A percentile compares a stretch with the other conserved stretches of the same genome.
Evolutionary conservation across 2,888 invertebrate species (phyloP).

Genomic region (Dendrolimus houi): DNA sequence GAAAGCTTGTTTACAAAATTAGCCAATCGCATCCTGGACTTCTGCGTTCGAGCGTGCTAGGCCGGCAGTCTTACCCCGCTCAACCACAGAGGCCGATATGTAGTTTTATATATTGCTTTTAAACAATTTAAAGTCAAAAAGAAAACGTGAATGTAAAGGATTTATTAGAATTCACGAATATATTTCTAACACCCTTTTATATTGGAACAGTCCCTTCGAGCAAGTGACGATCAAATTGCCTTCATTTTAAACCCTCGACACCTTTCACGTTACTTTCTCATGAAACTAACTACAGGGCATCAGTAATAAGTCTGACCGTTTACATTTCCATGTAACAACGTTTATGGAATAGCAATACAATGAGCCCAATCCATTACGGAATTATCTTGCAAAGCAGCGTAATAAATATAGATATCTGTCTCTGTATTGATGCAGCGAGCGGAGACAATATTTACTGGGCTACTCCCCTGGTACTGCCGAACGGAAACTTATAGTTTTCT

Average conservation of each 20-base stretch:
- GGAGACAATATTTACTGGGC: constrained; percentile 74
- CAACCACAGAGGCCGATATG: too few relatives aligned
- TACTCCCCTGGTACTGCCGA: constrained; percentile 69
- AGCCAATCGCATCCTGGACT: too few relatives aligned
- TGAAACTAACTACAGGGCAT: not conserved
- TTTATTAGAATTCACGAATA: too few relatives aligned
- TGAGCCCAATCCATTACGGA: constrained; percentile 67
- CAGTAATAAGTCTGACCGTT: not conserved
- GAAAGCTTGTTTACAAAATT: too few relatives aligned
- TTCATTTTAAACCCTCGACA: constrained; percentile 36
- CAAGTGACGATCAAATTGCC: constrained; percentile 45
- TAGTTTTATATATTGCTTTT: too few relatives aligned
- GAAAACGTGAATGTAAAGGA: too few relatives aligned
- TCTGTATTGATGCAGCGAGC: constrained; percentile 64
- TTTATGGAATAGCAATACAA: constrained; percentile 38
- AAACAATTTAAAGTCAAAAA: too few relatives aligned
- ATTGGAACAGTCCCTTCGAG: not conserved
- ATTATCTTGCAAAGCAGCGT: constrained; percentile 62
- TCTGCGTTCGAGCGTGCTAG: too few relatives aligned
- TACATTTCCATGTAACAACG: constrained; percentile 1
- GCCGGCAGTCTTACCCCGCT: too few relatives aligned
- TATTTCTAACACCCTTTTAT: not conserved
- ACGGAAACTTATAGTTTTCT: constrained; percentile 76
- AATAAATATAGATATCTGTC: constrained; percentile 71
- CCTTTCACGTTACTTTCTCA: constrained; percentile 1